A percentile compares a stretch with the other conserved stretches of the same genome.
phyloP scores from a whole-genome alignment of 2,113 vertebrate species.

The Erpornis zantholeuca region DNA sequence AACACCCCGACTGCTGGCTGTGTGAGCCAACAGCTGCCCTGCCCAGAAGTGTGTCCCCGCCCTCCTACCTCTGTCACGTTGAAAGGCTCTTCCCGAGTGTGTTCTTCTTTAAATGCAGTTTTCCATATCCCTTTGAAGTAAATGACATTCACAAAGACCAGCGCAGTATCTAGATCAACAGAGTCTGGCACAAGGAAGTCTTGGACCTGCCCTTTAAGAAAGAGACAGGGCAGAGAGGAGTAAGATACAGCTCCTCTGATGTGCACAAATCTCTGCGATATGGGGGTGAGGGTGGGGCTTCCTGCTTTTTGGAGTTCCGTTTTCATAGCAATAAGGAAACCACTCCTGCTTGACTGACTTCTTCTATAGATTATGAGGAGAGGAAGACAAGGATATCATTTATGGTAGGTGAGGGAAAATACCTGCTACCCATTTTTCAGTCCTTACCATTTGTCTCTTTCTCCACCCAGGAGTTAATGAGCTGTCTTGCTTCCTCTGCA shows the following conservation, averaged over 20 bases:
- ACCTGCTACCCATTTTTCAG: background rate
- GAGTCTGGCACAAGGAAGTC: constrained; percentile 72
- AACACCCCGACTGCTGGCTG: background rate
- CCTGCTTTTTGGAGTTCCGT: background rate
- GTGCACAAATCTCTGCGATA: background rate
- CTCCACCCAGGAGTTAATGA: constrained; percentile 74
- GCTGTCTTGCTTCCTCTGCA: constrained; percentile 62
- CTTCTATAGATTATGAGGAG: background rate
- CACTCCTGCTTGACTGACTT: background rate
- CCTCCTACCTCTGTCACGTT: constrained; percentile 12
- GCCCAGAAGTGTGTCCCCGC: fast-evolving
- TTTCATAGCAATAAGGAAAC: background rate
- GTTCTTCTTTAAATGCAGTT: background rate
- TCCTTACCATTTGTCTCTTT: constrained; percentile 70
- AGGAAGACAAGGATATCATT: background rate
- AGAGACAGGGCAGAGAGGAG: background rate
- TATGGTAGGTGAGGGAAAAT: background rate
- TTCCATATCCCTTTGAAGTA: constrained; percentile 46
- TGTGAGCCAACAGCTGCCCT: background rate
- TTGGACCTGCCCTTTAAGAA: constrained; percentile 76
- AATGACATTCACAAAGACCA: constrained; percentile 71
- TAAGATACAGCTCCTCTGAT: background rate
- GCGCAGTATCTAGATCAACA: constrained; percentile 48
- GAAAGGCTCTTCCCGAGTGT: background rate
- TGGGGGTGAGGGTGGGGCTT: too few relatives aligned